Percentiles rank a stretch among this genome's conserved stretches.
Conservation (phyloP, 2,888 invertebrate genomes). For the Andrena dorsata region DNA sequence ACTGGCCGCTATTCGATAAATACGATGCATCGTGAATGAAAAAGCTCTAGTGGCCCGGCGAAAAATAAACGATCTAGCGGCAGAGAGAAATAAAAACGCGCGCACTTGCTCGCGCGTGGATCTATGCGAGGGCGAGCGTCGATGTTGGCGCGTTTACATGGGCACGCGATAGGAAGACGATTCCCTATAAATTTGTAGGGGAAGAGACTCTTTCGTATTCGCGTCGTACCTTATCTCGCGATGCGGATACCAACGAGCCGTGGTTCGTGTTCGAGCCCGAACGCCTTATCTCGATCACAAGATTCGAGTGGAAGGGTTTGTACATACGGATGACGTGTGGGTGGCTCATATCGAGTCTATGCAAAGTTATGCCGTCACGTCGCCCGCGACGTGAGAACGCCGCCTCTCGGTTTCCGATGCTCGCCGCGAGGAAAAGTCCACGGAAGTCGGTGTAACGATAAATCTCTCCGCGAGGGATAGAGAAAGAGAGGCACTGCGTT, state of each 20-base stretch:
- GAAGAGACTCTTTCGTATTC: constrained; percentile 71
- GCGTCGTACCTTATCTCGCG: constrained; percentile 70
- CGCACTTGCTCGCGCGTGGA: not conserved
- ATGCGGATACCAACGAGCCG: constrained; percentile 68
- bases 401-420: constrained; percentile 58
- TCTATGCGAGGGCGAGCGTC: not conserved
- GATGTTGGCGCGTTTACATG: constrained; percentile 37
- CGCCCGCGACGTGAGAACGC: constrained; percentile 58
- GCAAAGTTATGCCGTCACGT: constrained; percentile 69
- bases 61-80: constrained; percentile 26
- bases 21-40: constrained; percentile 7
- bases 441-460: constrained; percentile 68
- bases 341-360: constrained; percentile 69
- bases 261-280: constrained; percentile 60
- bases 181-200: constrained; percentile 67
- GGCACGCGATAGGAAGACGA: constrained; percentile 46
- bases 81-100: not conserved
- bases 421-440: constrained; percentile 61
- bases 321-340: constrained; percentile 71
- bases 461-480: constrained; percentile 53
- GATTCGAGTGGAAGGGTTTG: constrained; percentile 71
- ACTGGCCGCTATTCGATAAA: constrained; percentile 15
- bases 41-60: not conserved
- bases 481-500: constrained; percentile 35
- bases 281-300: constrained; percentile 71